Conservation (phyloP, 2,113 vertebrate species). For the Polypterus bichir region DNA sequence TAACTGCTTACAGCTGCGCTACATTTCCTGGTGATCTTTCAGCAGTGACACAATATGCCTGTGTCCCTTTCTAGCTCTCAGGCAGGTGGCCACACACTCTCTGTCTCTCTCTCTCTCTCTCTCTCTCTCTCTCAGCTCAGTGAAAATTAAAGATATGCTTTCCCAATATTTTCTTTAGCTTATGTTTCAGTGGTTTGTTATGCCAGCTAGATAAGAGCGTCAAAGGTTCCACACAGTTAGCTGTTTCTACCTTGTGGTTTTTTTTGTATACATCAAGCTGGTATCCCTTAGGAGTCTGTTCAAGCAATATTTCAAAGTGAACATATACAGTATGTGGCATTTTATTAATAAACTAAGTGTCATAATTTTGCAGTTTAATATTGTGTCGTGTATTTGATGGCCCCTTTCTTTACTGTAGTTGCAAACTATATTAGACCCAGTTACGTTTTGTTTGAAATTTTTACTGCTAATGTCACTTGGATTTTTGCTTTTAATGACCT, state of each 20-base stretch:
- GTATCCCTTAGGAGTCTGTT: too few relatives aligned
- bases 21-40: slow-evolving; percentile 10
- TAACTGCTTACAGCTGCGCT: slow-evolving; percentile 11
- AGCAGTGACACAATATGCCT: slow-evolving; percentile 13
- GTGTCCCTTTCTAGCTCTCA: slow-evolving; percentile 23
- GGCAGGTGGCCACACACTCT: slow-evolving; percentile 1
- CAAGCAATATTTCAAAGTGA: too few relatives aligned
- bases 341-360: too few relatives aligned
- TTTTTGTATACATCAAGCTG: too few relatives aligned
- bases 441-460: too few relatives aligned
- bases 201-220: slow-evolving; percentile 42
- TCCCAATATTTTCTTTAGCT: slow-evolving; percentile 64
- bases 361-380: too few relatives aligned
- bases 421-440: too few relatives aligned
- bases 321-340: too few relatives aligned
- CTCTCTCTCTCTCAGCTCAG: slow-evolving; percentile 32
- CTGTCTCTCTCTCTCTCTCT: slow-evolving; percentile 7
- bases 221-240: slow-evolving; percentile 35
- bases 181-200: slow-evolving; percentile 55
- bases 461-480: too few relatives aligned
- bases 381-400: too few relatives aligned
- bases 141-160: slow-evolving; percentile 45
- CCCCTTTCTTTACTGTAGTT: too few relatives aligned
- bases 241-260: slow-evolving; percentile 30
- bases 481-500: too few relatives aligned